Percentiles rank a stretch among this genome's conserved stretches.
phyloP scores from a whole-genome alignment of 2,888 invertebrate genomes.

The Stenotaenia linearis region DNA sequence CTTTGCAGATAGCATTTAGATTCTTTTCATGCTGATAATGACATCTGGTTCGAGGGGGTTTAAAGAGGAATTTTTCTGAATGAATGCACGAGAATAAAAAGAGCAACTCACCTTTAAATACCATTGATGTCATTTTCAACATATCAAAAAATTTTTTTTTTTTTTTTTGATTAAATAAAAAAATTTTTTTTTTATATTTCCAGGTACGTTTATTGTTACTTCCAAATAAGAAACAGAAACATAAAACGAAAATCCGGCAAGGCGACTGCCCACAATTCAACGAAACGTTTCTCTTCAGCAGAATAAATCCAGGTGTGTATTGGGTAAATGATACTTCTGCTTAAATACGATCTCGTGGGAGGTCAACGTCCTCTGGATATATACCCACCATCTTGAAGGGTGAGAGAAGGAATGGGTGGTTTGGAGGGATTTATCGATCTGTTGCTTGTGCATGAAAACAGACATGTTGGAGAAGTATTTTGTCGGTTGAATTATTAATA shows the following conservation, averaged over 20 bases:
- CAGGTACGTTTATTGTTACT: conserved; percentile 80
- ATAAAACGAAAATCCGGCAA: conserved; percentile 85
- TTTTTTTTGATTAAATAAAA: neutral
- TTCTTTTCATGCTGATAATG: conserved; percentile 13
- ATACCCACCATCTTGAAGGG: neutral
- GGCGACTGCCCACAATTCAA: conserved; percentile 88
- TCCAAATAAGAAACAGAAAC: conserved; percentile 87
- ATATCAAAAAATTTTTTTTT: neutral
- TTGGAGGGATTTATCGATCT: conserved; percentile 5
- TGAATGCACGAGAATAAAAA: neutral
- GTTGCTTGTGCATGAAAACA: conserved; percentile 11
- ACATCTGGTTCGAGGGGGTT: conserved; percentile 6
- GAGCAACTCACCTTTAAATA: neutral
- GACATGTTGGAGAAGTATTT: neutral
- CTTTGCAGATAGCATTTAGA: conserved; percentile 20
- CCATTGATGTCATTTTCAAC: neutral
- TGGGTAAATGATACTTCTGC: neutral
- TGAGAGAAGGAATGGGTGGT: neutral
- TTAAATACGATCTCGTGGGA: neutral
- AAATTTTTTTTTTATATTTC: neutral
- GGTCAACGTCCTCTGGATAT: neutral
- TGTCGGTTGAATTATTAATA: neutral
- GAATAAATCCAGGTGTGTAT: conserved; percentile 72
- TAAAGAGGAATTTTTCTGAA: neutral
- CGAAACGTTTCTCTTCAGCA: conserved; percentile 84